Conservation (phyloP, 2,797 vertebrate species). For the Macropodus opercularis region DNA sequence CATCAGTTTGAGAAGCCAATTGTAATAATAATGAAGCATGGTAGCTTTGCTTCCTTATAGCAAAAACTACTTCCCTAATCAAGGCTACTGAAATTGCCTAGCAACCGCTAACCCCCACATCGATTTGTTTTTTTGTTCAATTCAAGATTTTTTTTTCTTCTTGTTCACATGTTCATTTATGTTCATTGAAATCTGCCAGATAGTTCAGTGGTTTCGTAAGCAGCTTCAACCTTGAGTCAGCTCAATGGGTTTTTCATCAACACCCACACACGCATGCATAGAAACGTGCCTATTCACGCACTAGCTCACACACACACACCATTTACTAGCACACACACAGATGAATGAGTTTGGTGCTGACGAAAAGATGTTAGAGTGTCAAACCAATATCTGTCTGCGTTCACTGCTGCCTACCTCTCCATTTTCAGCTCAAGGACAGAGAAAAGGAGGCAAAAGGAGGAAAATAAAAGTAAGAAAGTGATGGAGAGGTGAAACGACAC, state of each 20-base stretch:
- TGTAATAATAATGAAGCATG: constrained; percentile 1
- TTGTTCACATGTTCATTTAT: constrained; percentile 77
- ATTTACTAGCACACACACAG: constrained; percentile 13
- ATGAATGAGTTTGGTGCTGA: constrained; percentile 62
- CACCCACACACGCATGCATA: constrained; percentile 22
- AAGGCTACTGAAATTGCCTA: constrained; percentile 64
- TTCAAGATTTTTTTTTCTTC: no score
- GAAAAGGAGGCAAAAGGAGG: constrained; percentile 30
- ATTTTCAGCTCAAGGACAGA: constrained; percentile 73
- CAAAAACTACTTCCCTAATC: constrained; percentile 43
- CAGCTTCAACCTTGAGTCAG: constrained; percentile 73
- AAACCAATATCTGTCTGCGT: constrained; percentile 69
- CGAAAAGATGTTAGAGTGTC: constrained; percentile 74
- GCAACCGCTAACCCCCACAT: constrained; percentile 55
- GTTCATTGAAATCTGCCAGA: constrained; percentile 79
- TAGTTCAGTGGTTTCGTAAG: constrained; percentile 75
- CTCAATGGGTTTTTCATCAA: constrained; percentile 67
- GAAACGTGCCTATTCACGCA: constrained; percentile 6
- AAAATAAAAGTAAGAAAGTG: constrained; percentile 16
- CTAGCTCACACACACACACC: constrained; percentile 18
- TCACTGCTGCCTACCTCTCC: constrained; percentile 67
- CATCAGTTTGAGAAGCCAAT: constrained; percentile 1
- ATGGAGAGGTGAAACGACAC: constrained; percentile 33
- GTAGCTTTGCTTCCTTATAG: constrained; percentile 27
- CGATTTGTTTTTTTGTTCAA: constrained; percentile 18